These are phyloP conservation scores for Solenopsis fugax DNA, from an alignment of 1,140 invertebrate species.

Conservation along the genomic window DNA sequence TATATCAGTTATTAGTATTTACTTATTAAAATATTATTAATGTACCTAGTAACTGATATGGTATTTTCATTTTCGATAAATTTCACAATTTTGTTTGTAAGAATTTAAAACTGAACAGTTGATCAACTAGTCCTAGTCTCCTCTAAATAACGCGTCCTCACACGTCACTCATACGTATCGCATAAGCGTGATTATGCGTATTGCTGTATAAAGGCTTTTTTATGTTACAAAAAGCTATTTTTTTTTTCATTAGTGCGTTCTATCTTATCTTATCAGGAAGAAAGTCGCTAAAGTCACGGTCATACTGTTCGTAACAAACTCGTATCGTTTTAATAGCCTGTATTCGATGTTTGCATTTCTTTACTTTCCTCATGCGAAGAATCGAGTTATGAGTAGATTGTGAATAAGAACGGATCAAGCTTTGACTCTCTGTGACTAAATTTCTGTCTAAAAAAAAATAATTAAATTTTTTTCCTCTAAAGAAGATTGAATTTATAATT, in stretches of 20 bases:
- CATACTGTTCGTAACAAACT: background rate
- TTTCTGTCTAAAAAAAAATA: background rate
- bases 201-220: constrained; percentile 7
- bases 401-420: background rate
- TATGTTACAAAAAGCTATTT: constrained; percentile 26
- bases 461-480: background rate
- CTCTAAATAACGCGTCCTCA: background rate
- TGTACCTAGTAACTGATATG: too few species aligned
- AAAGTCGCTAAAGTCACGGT: constrained; percentile 51
- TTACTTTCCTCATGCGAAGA: constrained; percentile 2
- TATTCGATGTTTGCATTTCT: constrained; percentile 19
- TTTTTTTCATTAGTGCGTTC: background rate
- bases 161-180: background rate
- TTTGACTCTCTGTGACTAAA: background rate
- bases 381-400: background rate
- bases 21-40: too few species aligned
- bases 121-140: too few species aligned
- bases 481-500: background rate
- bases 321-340: constrained; percentile 31
- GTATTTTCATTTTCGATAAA: too few species aligned
- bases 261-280: constrained; percentile 60
- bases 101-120: too few species aligned
- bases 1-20: too few species aligned
- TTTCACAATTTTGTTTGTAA: too few species aligned
- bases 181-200: background rate